phyloP scores from a whole-genome alignment of 2,888 invertebrate genomes.

The Cloeon dipterum region DNA sequence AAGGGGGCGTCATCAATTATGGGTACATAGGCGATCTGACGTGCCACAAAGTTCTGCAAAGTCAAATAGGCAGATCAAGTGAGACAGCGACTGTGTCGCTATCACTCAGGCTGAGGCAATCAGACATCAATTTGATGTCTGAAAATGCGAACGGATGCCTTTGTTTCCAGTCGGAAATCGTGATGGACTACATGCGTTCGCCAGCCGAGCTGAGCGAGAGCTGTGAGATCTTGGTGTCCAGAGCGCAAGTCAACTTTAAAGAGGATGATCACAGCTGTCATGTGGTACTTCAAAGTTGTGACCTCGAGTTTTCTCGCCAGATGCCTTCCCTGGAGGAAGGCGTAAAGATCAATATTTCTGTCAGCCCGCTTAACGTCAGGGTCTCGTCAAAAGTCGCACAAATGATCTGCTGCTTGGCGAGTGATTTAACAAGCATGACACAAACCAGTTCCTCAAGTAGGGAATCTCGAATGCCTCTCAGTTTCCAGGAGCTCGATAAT shows the following conservation, averaged over 20 bases:
- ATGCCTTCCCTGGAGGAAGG: conserved; percentile 39
- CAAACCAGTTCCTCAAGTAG: conserved; percentile 14
- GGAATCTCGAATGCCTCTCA: conserved; percentile 9
- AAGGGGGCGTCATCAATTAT: conserved; percentile 44
- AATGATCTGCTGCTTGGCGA: conserved; percentile 27
- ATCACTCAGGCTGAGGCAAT: neutral
- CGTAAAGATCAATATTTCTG: conserved; percentile 33
- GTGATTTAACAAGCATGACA: conserved; percentile 16
- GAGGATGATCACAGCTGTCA: neutral
- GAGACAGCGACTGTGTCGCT: neutral
- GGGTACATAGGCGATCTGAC: conserved; percentile 39
- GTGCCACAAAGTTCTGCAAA: too few relatives aligned
- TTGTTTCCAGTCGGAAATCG: too few relatives aligned
- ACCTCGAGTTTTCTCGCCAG: conserved; percentile 39
- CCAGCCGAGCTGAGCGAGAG: too few relatives aligned
- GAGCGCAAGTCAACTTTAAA: too few relatives aligned
- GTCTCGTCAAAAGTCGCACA: conserved; percentile 49
- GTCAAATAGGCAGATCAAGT: too few relatives aligned
- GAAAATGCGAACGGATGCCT: neutral
- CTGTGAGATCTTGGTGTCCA: too few relatives aligned
- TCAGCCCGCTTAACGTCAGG: conserved; percentile 45
- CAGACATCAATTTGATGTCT: neutral
- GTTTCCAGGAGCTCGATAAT: conserved; percentile 26
- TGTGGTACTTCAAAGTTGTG: conserved; percentile 39
- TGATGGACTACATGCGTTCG: too few relatives aligned